A percentile compares a stretch with the other conserved stretches of the same genome.
phyloP scores from a whole-genome alignment of 2,797 vertebrate genomes.

The Danio kyathit region DNA sequence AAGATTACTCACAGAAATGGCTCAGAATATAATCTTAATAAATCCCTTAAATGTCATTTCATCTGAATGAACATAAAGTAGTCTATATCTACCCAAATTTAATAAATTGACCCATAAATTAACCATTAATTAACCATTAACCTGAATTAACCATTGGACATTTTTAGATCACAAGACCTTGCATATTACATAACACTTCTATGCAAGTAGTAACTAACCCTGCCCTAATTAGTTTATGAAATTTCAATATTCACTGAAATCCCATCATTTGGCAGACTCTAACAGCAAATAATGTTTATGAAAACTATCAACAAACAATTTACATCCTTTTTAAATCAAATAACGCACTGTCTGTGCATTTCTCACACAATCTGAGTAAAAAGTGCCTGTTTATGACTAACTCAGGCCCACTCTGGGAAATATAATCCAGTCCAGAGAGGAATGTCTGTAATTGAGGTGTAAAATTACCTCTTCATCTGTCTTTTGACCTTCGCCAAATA shows the following conservation, averaged over 20 bases:
- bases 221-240: not conserved
- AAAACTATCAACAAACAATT: not conserved
- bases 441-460: not conserved
- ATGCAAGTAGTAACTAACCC: not conserved
- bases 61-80: not conserved
- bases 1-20: not conserved
- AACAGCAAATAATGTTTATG: too few relatives aligned
- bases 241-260: not conserved
- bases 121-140: too few relatives aligned
- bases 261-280: not conserved
- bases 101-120: not conserved
- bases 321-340: not conserved
- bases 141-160: not conserved
- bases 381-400: not conserved
- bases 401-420: not conserved
- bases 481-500: slow-evolving; percentile 4
- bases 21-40: not conserved
- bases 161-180: not conserved
- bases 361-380: not conserved
- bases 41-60: not conserved
- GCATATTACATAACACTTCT: not conserved
- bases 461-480: not conserved
- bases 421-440: not conserved
- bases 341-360: not conserved
- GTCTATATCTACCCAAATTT: not conserved